phyloP scores from a whole-genome alignment of 2,888 invertebrate genomes.

The Cancer borealis region DNA sequence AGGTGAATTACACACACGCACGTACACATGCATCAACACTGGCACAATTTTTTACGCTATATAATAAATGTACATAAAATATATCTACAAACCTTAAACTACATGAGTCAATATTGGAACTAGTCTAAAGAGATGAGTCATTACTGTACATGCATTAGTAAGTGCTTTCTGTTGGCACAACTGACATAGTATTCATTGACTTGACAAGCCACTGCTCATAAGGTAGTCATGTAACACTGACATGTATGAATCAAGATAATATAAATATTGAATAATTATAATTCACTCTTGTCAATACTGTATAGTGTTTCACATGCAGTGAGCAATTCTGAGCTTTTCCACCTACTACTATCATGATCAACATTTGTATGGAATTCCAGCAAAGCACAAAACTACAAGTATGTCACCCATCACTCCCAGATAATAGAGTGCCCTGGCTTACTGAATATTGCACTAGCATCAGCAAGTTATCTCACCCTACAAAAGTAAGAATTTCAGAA shows the following conservation, averaged over 20 bases:
- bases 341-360: constrained; percentile 1
- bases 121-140: background rate
- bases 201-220: background rate
- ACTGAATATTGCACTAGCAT: constrained; percentile 49
- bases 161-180: background rate
- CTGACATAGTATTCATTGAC: background rate
- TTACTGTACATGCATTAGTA: background rate
- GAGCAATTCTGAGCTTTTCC: constrained; percentile 34
- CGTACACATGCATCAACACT: background rate
- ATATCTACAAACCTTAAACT: background rate
- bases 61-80: background rate
- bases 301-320: constrained; percentile 28
- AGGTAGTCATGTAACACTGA: background rate
- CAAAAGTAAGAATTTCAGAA: constrained; percentile 27
- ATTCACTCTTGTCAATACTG: background rate
- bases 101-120: background rate
- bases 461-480: constrained; percentile 38
- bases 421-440: constrained; percentile 49
- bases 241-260: background rate
- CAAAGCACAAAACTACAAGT: background rate
- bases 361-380: background rate
- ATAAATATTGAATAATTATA: background rate
- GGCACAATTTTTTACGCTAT: background rate
- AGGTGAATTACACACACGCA: too few species aligned
- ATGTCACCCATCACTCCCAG: background rate